A percentile compares a stretch with the other conserved stretches of the same genome.
These are phyloP conservation scores for Tetraneura akinire DNA, from an alignment of 1,140 invertebrate genomes.

Conservation along the genomic window DNA sequence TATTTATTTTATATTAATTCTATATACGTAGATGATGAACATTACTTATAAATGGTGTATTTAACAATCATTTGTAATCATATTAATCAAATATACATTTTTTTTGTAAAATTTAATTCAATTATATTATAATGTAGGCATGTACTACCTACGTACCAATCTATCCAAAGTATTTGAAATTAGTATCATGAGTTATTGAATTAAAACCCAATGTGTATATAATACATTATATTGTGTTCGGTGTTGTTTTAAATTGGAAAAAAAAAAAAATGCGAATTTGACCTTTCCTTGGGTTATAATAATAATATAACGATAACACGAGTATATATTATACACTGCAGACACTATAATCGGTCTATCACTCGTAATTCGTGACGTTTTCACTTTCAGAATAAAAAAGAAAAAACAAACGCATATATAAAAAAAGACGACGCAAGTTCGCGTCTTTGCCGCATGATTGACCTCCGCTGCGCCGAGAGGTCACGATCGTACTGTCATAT, in stretches of 20 bases:
- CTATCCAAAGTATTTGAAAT: too few relatives aligned
- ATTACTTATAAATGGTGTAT: too few relatives aligned
- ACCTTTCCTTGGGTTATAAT: neutral
- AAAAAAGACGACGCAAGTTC: neutral
- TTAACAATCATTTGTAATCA: too few relatives aligned
- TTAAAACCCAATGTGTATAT: too few relatives aligned
- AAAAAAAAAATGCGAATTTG: conserved; percentile 7
- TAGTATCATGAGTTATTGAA: too few relatives aligned
- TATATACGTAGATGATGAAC: too few relatives aligned
- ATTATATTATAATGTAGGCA: too few relatives aligned
- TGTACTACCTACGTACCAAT: too few relatives aligned
- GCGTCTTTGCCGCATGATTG: neutral
- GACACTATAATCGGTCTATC: conserved; percentile 29
- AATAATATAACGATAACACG: neutral
- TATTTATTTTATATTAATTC: too few relatives aligned
- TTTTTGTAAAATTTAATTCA: too few relatives aligned
- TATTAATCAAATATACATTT: too few relatives aligned
- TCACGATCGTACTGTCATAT: neutral
- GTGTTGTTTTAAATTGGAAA: neutral
- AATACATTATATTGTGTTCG: too few relatives aligned
- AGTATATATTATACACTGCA: neutral
- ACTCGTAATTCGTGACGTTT: conserved; percentile 42
- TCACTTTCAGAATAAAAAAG: conserved; percentile 34
- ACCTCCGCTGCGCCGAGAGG: neutral
- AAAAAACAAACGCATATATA: conserved; percentile 17